These are phyloP conservation scores for Corapipo altera DNA, from an alignment of 2,113 vertebrate species.

Conservation along the genomic window DNA sequence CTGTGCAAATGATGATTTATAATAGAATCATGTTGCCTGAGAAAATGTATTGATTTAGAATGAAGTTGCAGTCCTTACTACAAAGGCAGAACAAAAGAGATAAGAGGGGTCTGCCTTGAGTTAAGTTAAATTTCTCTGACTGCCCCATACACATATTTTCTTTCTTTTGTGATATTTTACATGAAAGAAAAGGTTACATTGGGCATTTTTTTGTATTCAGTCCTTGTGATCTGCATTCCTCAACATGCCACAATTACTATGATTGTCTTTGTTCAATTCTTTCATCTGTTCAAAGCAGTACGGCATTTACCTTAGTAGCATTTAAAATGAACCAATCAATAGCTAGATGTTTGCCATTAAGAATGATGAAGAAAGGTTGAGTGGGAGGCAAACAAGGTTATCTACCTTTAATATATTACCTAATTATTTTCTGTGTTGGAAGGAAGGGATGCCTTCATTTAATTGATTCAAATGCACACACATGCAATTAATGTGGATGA, in stretches of 20 bases:
- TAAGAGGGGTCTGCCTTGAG: not conserved
- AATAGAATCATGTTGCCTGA: conserved; percentile 75
- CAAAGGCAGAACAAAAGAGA: not conserved
- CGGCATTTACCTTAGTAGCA: conserved; percentile 68
- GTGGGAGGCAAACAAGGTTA: conserved; percentile 59
- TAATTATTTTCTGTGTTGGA: not conserved
- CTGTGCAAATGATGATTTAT: conserved; percentile 87
- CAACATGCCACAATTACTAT: not conserved
- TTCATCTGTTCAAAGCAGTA: conserved; percentile 69
- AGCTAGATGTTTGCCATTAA: conserved; percentile 57
- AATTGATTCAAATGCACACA: not conserved
- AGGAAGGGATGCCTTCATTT: not conserved
- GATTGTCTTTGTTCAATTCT: conserved; percentile 69
- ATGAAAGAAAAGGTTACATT: not conserved
- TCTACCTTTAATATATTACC: conserved; percentile 65
- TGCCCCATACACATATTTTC: not conserved
- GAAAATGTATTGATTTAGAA: conserved; percentile 84
- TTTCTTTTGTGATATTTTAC: not conserved
- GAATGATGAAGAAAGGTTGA: conserved; percentile 59
- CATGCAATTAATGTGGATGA: not conserved
- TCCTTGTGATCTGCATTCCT: conserved; percentile 3
- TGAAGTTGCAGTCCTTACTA: not conserved
- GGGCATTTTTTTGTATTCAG: not conserved
- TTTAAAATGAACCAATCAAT: conserved; percentile 55
- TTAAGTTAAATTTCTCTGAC: conserved; percentile 13